These are phyloP conservation scores for Xanthostigma xanthostigma DNA, from an alignment of 2,888 invertebrate genomes.

Conservation along the genomic window DNA sequence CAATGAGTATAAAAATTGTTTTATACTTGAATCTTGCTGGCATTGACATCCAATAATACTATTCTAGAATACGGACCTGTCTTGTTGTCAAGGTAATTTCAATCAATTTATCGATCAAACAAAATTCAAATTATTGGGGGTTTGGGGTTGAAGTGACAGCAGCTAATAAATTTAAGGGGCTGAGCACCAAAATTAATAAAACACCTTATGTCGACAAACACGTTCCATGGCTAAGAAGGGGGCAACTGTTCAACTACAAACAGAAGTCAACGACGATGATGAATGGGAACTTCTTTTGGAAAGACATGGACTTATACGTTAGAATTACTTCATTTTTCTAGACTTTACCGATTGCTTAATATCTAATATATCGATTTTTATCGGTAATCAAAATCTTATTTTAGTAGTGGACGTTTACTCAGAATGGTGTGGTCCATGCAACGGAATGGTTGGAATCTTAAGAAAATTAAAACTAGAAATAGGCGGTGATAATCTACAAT, in stretches of 20 bases:
- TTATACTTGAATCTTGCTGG: too few relatives aligned
- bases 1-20: too few relatives aligned
- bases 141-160: too few relatives aligned
- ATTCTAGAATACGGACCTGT: too few relatives aligned
- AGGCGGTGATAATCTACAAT: conserved; percentile 65
- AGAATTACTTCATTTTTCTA: conserved; percentile 12
- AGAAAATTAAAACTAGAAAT: conserved; percentile 77
- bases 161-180: too few relatives aligned
- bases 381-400: conserved; percentile 9
- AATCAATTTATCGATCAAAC: too few relatives aligned
- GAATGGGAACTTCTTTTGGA: conserved; percentile 69
- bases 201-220: not conserved
- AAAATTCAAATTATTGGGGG: too few relatives aligned
- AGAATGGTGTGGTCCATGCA: conserved; percentile 84
- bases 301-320: conserved; percentile 62
- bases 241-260: conserved; percentile 59
- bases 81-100: too few relatives aligned
- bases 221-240: conserved; percentile 55
- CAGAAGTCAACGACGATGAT: conserved; percentile 68
- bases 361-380: too few relatives aligned
- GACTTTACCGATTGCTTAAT: too few relatives aligned
- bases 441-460: conserved; percentile 69
- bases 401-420: conserved; percentile 76
- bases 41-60: too few relatives aligned
- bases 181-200: too few relatives aligned